Evolutionary conservation across 2,888 invertebrate genomes (phyloP).

Genomic region (Artemia sinica): DNA sequence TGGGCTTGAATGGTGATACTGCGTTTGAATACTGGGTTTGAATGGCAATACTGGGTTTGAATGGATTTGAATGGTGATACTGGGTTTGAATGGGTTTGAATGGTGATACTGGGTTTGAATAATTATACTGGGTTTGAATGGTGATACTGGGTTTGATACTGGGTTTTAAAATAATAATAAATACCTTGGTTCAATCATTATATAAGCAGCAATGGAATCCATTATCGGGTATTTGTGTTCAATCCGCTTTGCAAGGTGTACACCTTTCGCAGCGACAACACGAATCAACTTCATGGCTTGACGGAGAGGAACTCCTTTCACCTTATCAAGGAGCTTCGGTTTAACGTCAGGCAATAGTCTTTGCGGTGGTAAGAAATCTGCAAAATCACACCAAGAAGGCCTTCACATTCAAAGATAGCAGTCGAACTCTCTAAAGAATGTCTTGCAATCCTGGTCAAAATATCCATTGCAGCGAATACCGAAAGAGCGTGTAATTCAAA

Average conservation of each 20-base stretch:
- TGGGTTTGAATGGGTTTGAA: too few relatives aligned
- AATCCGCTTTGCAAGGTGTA: constrained; percentile 38
- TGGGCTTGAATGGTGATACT: too few relatives aligned
- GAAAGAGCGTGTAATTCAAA: constrained; percentile 52
- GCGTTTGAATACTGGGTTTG: too few relatives aligned
- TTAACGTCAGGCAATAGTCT: constrained; percentile 23
- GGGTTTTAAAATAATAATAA: constrained; percentile 30
- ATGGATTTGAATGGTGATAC: too few relatives aligned
- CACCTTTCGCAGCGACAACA: constrained; percentile 45
- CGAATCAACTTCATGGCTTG: constrained; percentile 55
- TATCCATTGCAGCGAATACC: constrained; percentile 54
- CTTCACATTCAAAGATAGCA: constrained; percentile 43
- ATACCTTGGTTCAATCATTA: constrained; percentile 29
- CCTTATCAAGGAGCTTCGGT: constrained; percentile 29
- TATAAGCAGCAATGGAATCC: constrained; percentile 29
- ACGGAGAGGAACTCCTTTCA: constrained; percentile 48
- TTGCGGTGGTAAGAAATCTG: constrained; percentile 31
- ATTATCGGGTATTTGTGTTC: constrained; percentile 34
- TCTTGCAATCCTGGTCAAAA: constrained; percentile 58
- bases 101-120: too few relatives aligned
- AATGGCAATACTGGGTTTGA: too few relatives aligned
- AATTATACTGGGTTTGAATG: too few relatives aligned
- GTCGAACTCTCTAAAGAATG: constrained; percentile 51
- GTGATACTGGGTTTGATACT: constrained; percentile 30
- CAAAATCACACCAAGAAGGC: constrained; percentile 40